Conservation (phyloP, 1,140 invertebrate genomes). For the Bemisia tabaci region DNA sequence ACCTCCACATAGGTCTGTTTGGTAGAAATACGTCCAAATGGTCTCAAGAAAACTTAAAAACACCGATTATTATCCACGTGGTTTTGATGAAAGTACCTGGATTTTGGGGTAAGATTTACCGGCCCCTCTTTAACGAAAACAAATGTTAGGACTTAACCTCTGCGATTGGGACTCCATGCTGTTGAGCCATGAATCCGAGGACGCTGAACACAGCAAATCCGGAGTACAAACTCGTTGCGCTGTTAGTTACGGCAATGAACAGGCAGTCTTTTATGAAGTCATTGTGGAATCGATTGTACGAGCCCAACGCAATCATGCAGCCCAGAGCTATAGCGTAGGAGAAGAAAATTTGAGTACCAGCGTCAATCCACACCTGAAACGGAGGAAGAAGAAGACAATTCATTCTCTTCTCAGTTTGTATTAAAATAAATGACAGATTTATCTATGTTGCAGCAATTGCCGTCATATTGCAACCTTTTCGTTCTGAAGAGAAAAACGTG, state of each 20-base stretch:
- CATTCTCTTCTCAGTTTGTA: conserved; percentile 29
- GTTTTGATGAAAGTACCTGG: too few species aligned
- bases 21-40: too few species aligned
- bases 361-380: conserved; percentile 35
- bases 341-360: conserved; percentile 52
- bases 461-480: too few species aligned
- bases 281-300: conserved; percentile 58
- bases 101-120: too few species aligned
- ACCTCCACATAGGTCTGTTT: too few species aligned
- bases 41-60: too few species aligned
- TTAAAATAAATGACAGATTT: too few species aligned
- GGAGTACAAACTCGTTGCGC: conserved; percentile 55
- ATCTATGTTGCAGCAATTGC: too few species aligned
- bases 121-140: too few species aligned
- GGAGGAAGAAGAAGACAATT: conserved; percentile 30
- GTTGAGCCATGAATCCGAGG: conserved; percentile 55
- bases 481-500: too few species aligned
- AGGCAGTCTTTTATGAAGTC: conserved; percentile 50
- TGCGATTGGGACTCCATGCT: conserved; percentile 43
- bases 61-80: too few species aligned
- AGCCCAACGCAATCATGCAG: conserved; percentile 54
- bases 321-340: conserved; percentile 54
- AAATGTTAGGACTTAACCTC: too few species aligned
- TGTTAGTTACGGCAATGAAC: conserved; percentile 53
- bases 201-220: conserved; percentile 68